These are phyloP conservation scores for Diplazon laetatorius DNA, from an alignment of 2,888 invertebrate genomes.

Conservation along the genomic window DNA sequence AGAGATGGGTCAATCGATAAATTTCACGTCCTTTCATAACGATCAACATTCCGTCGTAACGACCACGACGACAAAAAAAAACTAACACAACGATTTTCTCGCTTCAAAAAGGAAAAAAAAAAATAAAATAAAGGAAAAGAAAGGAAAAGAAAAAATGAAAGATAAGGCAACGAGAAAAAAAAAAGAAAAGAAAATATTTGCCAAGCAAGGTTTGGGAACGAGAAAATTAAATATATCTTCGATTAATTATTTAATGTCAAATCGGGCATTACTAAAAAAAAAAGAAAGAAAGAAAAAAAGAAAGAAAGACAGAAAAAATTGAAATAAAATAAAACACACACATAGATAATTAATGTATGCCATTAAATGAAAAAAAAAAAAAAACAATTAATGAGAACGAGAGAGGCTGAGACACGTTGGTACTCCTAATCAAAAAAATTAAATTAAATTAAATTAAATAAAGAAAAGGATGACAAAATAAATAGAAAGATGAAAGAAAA, in stretches of 20 bases:
- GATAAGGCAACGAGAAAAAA: conserved; percentile 8
- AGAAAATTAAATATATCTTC: conserved; percentile 23
- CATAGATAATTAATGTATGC: conserved; percentile 46
- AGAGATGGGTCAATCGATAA: conserved; percentile 88
- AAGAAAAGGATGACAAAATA: no score
- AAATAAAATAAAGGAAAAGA: background rate
- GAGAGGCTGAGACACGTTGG: conserved; percentile 13
- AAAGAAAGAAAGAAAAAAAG: no score
- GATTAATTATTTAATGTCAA: conserved; percentile 45
- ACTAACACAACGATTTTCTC: conserved; percentile 57
- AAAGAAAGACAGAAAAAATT: background rate
- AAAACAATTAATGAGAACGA: conserved; percentile 12
- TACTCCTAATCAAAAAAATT: conserved; percentile 48
- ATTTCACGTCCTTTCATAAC: conserved; percentile 26
- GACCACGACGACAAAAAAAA: background rate
- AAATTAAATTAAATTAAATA: no score
- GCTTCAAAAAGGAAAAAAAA: background rate
- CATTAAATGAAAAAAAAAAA: conserved; percentile 27
- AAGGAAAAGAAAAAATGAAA: background rate
- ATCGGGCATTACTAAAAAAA: conserved; percentile 53
- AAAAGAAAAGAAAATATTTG: background rate
- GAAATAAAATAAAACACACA: no score
- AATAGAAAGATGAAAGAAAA: conserved; percentile 23
- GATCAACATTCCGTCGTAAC: conserved; percentile 16
- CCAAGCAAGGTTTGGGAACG: no score